Evolutionary conservation across 2,888 invertebrate genomes (phyloP), one percentile per base, ranked within the genome.

Genomic region (Argyresthia goedartella): DNA sequence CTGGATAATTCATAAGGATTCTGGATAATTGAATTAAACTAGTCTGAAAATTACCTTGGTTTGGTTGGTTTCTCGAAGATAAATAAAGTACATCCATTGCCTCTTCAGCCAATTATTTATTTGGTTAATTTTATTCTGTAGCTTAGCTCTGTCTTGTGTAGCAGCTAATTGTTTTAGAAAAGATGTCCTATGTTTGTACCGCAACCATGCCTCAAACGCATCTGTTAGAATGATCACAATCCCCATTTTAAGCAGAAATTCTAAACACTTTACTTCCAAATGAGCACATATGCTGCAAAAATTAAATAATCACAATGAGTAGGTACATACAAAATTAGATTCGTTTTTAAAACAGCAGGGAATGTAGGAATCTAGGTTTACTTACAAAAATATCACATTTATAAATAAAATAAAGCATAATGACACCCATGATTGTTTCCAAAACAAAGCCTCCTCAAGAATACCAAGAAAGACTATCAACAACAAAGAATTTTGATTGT

Each of bases 371-470:
- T 25, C 3, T 25, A 3, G 39, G 11, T 10, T 34, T 59, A 80
- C 84, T 79, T 69, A 86, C 85, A 79, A 66, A 61, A 79, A 75
- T 54, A 79, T 51, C 43, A 75, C 34, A 64, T 79, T 73, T 54
- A 77, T 54, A 60, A 74, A 56, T 55, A 69, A 60, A 56, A 81
- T 71, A 63, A 78, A 79, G 50, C 71, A 60, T 51, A 81, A 59
- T 55, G 85, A 77, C 39, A 79, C 56, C 80, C 81, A 84, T 64
- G 70, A 66, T 60, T 72, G 76, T 61, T 69, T 78, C 85, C 85
- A 86, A 67, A 81, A 74, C 61, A 86, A 67, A 61, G 80, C 64
- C 69, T 85, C 79, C 68, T 86, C 81, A 65, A 84, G 66, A 62
- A 77, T 54, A 56, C 74, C 75, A 62, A 74, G 64, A 61, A 76